phyloP scores from a whole-genome alignment of 2,113 vertebrate genomes.

The Podocnemis expansa region DNA sequence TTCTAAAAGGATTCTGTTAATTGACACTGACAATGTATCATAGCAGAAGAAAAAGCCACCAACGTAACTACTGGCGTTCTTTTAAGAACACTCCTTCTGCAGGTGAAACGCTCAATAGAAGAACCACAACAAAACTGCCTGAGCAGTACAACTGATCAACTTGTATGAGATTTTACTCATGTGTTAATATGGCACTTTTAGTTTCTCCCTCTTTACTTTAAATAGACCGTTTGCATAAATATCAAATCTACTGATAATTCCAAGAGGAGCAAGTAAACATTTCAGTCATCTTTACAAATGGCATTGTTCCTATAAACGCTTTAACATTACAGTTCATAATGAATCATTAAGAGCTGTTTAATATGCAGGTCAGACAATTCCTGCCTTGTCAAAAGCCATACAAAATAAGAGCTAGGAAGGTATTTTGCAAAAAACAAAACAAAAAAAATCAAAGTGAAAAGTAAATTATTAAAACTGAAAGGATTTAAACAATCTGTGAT shows the following conservation, averaged over 20 bases:
- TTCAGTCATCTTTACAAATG: background rate
- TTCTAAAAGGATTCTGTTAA: background rate
- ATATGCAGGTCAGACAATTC: background rate
- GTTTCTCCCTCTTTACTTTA: background rate
- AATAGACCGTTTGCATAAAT: background rate
- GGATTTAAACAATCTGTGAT: background rate
- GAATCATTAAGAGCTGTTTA: background rate
- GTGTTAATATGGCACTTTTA: background rate
- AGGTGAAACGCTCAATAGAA: background rate
- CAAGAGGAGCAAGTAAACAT: background rate
- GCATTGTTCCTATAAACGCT: background rate
- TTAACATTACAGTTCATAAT: background rate
- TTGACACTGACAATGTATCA: background rate
- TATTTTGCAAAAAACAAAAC: background rate
- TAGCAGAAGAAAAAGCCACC: background rate
- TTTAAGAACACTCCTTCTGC: background rate
- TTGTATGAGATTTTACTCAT: background rate
- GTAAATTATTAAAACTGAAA: background rate
- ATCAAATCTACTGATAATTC: background rate
- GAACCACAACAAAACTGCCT: background rate
- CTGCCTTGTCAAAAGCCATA: background rate
- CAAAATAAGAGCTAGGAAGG: background rate
- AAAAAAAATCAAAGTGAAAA: background rate
- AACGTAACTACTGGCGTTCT: no score
- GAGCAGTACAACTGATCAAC: background rate